These are phyloP conservation scores for Eumaeus atala DNA, from an alignment of 1,140 invertebrate species.

Conservation along the genomic window DNA sequence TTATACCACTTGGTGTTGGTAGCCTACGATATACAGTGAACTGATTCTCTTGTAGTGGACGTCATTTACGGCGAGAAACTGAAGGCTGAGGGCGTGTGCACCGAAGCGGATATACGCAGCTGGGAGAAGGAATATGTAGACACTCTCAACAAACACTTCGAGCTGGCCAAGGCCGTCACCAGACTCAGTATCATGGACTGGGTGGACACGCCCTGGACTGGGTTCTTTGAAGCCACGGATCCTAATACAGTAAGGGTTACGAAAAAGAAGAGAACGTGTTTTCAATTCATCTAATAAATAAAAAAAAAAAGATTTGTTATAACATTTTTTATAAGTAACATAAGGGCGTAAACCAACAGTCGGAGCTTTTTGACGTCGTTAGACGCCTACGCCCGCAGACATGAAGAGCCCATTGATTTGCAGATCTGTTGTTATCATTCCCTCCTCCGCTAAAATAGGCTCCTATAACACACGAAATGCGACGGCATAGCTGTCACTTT, in stretches of 20 bases:
- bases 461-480: too few species aligned
- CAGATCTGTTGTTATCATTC: too few species aligned
- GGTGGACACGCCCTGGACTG: slow-evolving; percentile 91
- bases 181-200: slow-evolving; percentile 80
- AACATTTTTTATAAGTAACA: too few species aligned
- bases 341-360: too few species aligned
- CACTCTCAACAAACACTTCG: slow-evolving; percentile 85
- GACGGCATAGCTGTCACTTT: too few species aligned
- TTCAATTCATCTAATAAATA: too few species aligned
- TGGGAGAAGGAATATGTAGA: slow-evolving; percentile 80
- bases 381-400: too few species aligned
- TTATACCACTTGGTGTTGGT: not conserved
- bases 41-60: slow-evolving; percentile 48
- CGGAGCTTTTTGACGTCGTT: too few species aligned
- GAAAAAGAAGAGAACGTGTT: too few species aligned
- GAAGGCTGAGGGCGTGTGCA: slow-evolving; percentile 82
- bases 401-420: too few species aligned
- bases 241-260: slow-evolving; percentile 58
- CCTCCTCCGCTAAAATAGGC: too few species aligned
- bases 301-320: too few species aligned
- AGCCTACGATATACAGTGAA: not conserved
- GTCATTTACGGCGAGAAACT: slow-evolving; percentile 84
- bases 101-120: slow-evolving; percentile 80
- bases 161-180: slow-evolving; percentile 78
- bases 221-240: slow-evolving; percentile 79